A percentile compares a stretch with the other conserved stretches of the same genome.
phyloP scores from a whole-genome alignment of 23 tunicate genomes.

The Pegea sp. region DNA sequence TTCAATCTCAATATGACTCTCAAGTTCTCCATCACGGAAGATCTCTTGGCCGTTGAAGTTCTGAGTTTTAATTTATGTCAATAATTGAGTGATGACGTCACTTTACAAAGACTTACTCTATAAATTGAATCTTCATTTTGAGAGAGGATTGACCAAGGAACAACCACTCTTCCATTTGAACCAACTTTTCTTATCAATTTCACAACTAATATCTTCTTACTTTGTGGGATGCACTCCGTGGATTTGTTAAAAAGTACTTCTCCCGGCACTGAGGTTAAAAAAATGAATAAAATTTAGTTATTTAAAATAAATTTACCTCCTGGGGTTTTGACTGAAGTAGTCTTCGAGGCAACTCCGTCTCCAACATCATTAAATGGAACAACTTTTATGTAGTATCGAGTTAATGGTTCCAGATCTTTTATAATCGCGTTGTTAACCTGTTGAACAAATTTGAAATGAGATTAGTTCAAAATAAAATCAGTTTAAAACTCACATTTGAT shows the following conservation, averaged over 20 bases:
- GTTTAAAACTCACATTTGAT: constrained; percentile 23
- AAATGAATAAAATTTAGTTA: not conserved
- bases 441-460: not conserved
- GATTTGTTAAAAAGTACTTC: constrained; percentile 32
- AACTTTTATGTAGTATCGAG: constrained; percentile 61
- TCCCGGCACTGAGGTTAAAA: constrained; percentile 34
- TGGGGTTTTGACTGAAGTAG: constrained; percentile 38
- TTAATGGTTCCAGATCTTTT: constrained; percentile 40
- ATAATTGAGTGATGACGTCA: too few species aligned
- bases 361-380: constrained; percentile 64
- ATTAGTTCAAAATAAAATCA: not conserved
- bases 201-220: constrained; percentile 20
- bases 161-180: constrained; percentile 54
- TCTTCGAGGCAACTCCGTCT: constrained; percentile 66
- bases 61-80: too few species aligned
- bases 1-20: constrained; percentile 63
- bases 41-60: constrained; percentile 71
- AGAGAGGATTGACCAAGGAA: constrained; percentile 53
- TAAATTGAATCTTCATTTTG: constrained; percentile 20
- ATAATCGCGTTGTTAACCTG: constrained; percentile 8
- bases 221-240: constrained; percentile 20
- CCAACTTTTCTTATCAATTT: constrained; percentile 42
- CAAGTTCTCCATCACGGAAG: constrained; percentile 80
- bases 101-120: constrained; percentile 36
- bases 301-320: constrained; percentile 23